phyloP scores from a whole-genome alignment of 92 coral and sea anemone genomes.

The Porites divaricata region DNA sequence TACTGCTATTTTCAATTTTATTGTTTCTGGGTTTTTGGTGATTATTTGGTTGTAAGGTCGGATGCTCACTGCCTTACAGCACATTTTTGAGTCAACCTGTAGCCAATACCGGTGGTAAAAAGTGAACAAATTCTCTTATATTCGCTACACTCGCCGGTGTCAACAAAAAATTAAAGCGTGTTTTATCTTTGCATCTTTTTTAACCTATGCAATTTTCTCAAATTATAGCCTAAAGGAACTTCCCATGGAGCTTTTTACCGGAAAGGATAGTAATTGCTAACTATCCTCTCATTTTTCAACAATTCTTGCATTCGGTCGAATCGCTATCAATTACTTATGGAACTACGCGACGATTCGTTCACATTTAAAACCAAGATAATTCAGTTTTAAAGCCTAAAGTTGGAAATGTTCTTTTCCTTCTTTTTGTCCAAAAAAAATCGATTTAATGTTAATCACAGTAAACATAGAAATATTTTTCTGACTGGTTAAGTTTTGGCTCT shows the following conservation, averaged over 20 bases:
- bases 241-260: background rate
- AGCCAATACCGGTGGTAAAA: background rate
- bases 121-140: background rate
- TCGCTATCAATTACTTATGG: background rate
- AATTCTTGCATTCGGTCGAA: background rate
- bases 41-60: background rate
- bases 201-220: background rate
- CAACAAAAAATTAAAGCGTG: background rate
- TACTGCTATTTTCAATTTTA: background rate
- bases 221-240: constrained; percentile 2
- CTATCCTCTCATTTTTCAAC: background rate
- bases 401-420: background rate
- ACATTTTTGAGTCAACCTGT: background rate
- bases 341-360: background rate
- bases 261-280: constrained; percentile 2
- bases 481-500: constrained; percentile 17
- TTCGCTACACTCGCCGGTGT: background rate
- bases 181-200: background rate
- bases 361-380: background rate
- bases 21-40: background rate
- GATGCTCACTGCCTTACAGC: background rate
- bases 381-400: too few relatives aligned
- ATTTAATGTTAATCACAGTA: background rate
- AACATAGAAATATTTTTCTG: background rate
- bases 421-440: background rate